Conservation (phyloP, 1,140 invertebrate species). For the Papilio polyxenes region DNA sequence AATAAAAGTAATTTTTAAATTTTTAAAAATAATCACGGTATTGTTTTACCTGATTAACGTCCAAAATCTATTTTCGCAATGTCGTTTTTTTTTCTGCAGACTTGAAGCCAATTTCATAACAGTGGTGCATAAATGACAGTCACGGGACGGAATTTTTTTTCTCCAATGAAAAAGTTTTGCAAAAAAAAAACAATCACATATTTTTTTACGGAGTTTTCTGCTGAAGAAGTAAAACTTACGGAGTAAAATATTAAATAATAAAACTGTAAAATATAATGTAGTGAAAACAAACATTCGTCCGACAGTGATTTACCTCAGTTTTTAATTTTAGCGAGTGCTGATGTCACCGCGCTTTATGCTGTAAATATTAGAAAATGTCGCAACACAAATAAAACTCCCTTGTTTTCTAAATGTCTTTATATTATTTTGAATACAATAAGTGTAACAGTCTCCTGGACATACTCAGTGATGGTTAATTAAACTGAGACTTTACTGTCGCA, state of each 20-base stretch:
- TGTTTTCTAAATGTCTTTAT: background rate
- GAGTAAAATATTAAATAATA: no score
- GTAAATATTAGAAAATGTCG: constrained; percentile 47
- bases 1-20: background rate
- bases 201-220: no score
- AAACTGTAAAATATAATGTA: background rate
- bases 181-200: no score
- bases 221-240: no score
- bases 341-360: constrained; percentile 26
- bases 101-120: constrained; percentile 2
- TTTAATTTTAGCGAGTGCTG: constrained; percentile 47
- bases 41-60: background rate
- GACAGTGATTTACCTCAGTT: background rate
- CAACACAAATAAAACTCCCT: constrained; percentile 8
- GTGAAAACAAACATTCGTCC: background rate
- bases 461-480: no score
- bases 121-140: background rate
- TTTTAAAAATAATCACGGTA: background rate
- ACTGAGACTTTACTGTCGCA: no score
- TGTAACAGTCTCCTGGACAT: no score
- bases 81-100: background rate
- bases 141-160: background rate
- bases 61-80: constrained; percentile 11
- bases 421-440: background rate
- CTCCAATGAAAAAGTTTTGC: background rate